Percentiles rank a stretch among this genome's conserved stretches.
Evolutionary conservation across 2,797 vertebrate species (phyloP).

Genomic region (Hoplostethus mediterraneus): DNA sequence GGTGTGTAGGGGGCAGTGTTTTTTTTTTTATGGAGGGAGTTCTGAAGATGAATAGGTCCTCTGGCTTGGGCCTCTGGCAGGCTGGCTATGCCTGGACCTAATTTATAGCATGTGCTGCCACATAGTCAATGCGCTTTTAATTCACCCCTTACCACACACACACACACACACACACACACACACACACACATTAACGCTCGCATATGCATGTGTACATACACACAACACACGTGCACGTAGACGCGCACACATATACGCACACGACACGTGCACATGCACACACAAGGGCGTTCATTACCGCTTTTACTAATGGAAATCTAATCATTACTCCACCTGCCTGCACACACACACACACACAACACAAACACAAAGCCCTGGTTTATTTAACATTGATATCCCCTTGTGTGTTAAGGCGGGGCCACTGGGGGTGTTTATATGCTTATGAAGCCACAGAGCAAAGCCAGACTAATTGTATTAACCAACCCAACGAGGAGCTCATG

Average conservation of each 20-base stretch:
- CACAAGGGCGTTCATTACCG: conserved; percentile 55
- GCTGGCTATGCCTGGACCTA: conserved; percentile 76
- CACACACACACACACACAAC: conserved; percentile 52
- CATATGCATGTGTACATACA: conserved; percentile 23
- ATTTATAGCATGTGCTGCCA: conserved; percentile 89
- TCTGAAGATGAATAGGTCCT: conserved; percentile 84
- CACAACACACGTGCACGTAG: conserved; percentile 27
- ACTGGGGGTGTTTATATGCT: conserved; percentile 51
- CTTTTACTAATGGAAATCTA: conserved; percentile 75
- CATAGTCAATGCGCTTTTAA: conserved; percentile 91
- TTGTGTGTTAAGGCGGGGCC: conserved; percentile 58
- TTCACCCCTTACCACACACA: conserved; percentile 79
- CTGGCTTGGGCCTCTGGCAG: conserved; percentile 71
- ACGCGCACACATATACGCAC: conserved; percentile 25
- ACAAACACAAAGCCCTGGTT: conserved; percentile 45
- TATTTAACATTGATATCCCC: conserved; percentile 69
- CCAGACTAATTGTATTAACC: conserved; percentile 75
- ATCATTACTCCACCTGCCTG: conserved; percentile 71
- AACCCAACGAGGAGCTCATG: conserved; percentile 53
- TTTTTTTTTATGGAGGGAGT: conserved; percentile 56
- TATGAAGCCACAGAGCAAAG: conserved; percentile 52
- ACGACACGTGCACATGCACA: conserved; percentile 4
- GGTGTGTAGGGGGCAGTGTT: conserved; percentile 68
- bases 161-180: not conserved
- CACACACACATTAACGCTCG: conserved; percentile 33